phyloP scores from a whole-genome alignment of 2,797 vertebrate genomes.

The Syngnathus acus region DNA sequence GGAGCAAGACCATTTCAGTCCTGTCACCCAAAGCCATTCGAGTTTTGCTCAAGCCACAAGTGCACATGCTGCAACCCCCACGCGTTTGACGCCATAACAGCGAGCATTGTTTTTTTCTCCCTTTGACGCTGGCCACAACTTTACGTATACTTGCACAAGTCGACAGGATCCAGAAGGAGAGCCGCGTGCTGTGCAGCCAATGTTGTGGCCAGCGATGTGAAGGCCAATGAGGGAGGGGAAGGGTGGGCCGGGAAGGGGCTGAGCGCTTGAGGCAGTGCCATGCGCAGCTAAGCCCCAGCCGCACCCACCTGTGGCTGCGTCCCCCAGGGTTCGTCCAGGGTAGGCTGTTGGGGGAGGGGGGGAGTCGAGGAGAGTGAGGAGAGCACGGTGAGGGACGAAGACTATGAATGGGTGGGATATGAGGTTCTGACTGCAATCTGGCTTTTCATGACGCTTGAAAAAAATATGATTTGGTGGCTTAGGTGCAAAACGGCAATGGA shows the following conservation, averaged over 20 bases:
- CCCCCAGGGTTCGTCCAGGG: slow-evolving; percentile 86
- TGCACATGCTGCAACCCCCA: slow-evolving; percentile 55
- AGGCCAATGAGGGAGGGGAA: slow-evolving; percentile 24
- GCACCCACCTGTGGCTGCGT: slow-evolving; percentile 88
- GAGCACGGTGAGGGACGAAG: slow-evolving; percentile 39
- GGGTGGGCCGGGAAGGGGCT: slow-evolving; percentile 27
- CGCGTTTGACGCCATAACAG: not conserved
- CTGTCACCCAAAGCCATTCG: slow-evolving; percentile 25
- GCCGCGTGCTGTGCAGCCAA: not conserved
- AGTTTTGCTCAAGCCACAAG: slow-evolving; percentile 33
- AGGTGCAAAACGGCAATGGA: too few species aligned
- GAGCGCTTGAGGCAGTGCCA: slow-evolving; percentile 70
- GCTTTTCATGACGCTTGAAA: not conserved
- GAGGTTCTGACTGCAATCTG: slow-evolving; percentile 4
- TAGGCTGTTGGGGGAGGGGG: slow-evolving; percentile 83
- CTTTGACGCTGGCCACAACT: not conserved
- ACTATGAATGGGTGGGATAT: slow-evolving; percentile 25
- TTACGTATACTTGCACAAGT: not conserved
- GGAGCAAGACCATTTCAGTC: not conserved
- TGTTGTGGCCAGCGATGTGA: slow-evolving; percentile 14
- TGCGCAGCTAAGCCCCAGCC: slow-evolving; percentile 63
- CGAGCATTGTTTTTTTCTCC: not conserved
- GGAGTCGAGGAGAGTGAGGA: slow-evolving; percentile 48
- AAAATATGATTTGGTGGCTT: not conserved
- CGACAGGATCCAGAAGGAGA: too few species aligned